Base-by-base conservation (phyloP, 2,888 invertebrate species). In the Octonoba sinensis region DNA sequence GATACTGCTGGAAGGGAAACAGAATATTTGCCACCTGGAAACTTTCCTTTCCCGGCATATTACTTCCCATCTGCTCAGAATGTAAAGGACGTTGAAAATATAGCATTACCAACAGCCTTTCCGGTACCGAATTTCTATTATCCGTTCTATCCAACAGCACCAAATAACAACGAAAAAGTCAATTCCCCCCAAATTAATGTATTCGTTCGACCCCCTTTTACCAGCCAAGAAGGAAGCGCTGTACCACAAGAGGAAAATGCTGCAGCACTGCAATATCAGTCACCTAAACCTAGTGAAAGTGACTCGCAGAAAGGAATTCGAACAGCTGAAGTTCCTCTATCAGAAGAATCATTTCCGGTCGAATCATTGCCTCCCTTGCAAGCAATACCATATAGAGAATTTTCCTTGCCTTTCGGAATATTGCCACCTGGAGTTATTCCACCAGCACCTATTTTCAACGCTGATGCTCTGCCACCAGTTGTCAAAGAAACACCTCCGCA, bases 271-370 rank as follows among this genome's bases (percentile, higher is more conserved):
- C 49, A 20, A 67, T 13, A 46, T 22, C 18, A 20, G 22, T 22
- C 59, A 13, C 11, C 59, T 22, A 11, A 59, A 59, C 59, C 24
- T 24, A 13, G 4, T 12, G 13, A 18, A 24, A 16, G 36, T 36
- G 11, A 36, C 36, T 8, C 36, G 4, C 6, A 36, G 8, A 36
- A 36, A 36, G 36, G 15, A 12, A 4, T 54, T 20, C 4, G 18
- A 12, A 44, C 72, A 15, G 1, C n/a, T 36, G 36, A 36, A 36
- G 36, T 36, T 6, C 36, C 66, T 8, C 20, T 75, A 0, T 67
- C 75, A 27, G 3, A 51, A 11, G 20, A 22, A 27, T 51, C 74
- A 22, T 67, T 67, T 44, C 60, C 67, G 12, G 51, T 67, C 4
- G 67, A 67, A 36, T 20, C 46, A 15, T 24, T 24, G 18, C 60